Evolutionary conservation across 2,113 vertebrate genomes (phyloP), one percentile per base, ranked within the genome.

Genomic region (Tachysurus vachellii): DNA sequence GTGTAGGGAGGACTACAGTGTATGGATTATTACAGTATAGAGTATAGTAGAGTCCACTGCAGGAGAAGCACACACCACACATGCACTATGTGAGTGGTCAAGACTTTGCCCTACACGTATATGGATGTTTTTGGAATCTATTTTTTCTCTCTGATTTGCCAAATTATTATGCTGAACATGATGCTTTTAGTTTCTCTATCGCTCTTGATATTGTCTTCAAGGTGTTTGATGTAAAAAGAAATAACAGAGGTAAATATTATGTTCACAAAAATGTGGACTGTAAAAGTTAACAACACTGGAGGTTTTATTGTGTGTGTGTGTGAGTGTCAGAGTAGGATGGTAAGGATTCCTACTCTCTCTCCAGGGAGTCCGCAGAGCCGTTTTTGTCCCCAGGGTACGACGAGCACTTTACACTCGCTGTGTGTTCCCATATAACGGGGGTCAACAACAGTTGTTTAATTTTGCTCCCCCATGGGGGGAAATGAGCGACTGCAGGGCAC

Each of bases 401-500:
- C 68, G 44, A 84, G 71, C 87, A 88, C 68, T 73, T 81, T 84
- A 82, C 82, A 85, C 86, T 86, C 42, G 71, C 68, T 83, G 83
- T 90, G 86, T 91, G 87, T 90, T 91, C 82, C 82, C 68, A 85
- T 79, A 86, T 82, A 88, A 84, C 85, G 68, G 83, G 87, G 90
- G 91, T 92, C 91, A 90, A 91, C 87, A 90, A 88, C 91, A 91
- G 91, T 89, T 91, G 88, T 89, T 89, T 89, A 89, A 86, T 89
- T 91, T 89, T 28, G 62, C 83, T 73, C 64, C 86, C 89, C 85
- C 88, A 90, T 57, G 47, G 84, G 64, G 66, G 68, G 54, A 83
- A 83, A 53, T 84, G 84, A 84, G 64, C 47, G 85, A 89, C 83
- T 86, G 86, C 79, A 68, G 80, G 79, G 76, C 70, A 44, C 76